Conservation (phyloP, 2,888 invertebrate species). For the Steromphala cineraria region DNA sequence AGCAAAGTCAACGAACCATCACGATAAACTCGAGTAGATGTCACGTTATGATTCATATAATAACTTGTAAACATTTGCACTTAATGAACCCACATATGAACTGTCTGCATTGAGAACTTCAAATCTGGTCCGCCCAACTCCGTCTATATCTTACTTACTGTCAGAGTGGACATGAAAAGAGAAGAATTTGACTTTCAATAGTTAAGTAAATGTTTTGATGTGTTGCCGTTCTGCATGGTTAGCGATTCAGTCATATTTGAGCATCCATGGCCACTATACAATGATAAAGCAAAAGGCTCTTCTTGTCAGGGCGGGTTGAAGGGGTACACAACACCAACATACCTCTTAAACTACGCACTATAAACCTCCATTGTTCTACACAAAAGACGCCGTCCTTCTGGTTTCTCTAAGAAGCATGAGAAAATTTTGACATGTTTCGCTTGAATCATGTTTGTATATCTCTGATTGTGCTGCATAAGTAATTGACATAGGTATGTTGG, state of each 20-base stretch:
- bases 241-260: neutral
- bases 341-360: neutral
- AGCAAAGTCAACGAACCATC: too few species aligned
- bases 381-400: neutral
- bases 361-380: neutral
- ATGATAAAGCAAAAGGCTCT: neutral
- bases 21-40: too few species aligned
- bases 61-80: too few species aligned
- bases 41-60: too few species aligned
- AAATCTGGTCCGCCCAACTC: too few species aligned
- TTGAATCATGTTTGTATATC: neutral
- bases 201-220: neutral
- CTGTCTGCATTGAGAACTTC: too few species aligned
- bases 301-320: neutral
- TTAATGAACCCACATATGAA: too few species aligned
- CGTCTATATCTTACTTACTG: neutral
- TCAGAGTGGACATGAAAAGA: neutral
- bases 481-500: too few species aligned
- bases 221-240: neutral
- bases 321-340: neutral
- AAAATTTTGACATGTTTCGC: neutral
- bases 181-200: neutral
- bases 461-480: too few species aligned
- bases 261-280: neutral
- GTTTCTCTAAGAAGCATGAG: neutral